Percentiles rank a stretch among this genome's conserved stretches.
Evolutionary conservation across 2,113 vertebrate genomes (phyloP).

Genomic region (Reinhardtius hippoglossoides): DNA sequence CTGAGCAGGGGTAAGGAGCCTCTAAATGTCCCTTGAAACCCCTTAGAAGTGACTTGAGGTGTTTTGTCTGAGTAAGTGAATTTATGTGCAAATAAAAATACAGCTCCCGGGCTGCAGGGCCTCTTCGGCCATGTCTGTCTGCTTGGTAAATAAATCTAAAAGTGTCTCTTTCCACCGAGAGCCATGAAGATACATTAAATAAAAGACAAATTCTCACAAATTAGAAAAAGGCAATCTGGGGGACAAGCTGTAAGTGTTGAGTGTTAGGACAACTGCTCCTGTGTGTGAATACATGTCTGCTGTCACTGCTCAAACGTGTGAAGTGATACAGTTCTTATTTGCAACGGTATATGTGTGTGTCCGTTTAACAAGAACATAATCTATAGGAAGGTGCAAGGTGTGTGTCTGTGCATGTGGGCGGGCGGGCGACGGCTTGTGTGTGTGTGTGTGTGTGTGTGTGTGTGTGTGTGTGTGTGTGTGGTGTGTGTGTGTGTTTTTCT

Average conservation of each 20-base stretch:
- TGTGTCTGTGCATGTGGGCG: conserved; percentile 70
- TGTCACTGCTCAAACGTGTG: conserved; percentile 65
- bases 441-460: conserved; percentile 22
- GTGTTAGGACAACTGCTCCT: conserved; percentile 66
- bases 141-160: conserved; percentile 60
- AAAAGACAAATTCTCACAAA: conserved; percentile 71
- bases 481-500: conserved; percentile 6
- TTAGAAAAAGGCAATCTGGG: conserved; percentile 76
- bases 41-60: background rate
- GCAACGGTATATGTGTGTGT: conserved; percentile 63
- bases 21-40: conserved; percentile 5
- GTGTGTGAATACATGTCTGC: conserved; percentile 66
- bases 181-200: conserved; percentile 62
- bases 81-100: conserved; percentile 41
- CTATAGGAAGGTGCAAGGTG: conserved; percentile 79
- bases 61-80: conserved; percentile 12
- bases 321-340: conserved; percentile 70
- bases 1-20: background rate
- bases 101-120: conserved; percentile 9
- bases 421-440: conserved; percentile 66
- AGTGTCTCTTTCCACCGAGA: conserved; percentile 51
- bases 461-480: conserved; percentile 45
- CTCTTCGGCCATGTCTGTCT: conserved; percentile 50
- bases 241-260: conserved; percentile 74
- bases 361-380: conserved; percentile 77